Evolutionary conservation across 2,113 vertebrate species (phyloP), one percentile per base, ranked within the genome.

Genomic region (Zosterops japonicus): DNA sequence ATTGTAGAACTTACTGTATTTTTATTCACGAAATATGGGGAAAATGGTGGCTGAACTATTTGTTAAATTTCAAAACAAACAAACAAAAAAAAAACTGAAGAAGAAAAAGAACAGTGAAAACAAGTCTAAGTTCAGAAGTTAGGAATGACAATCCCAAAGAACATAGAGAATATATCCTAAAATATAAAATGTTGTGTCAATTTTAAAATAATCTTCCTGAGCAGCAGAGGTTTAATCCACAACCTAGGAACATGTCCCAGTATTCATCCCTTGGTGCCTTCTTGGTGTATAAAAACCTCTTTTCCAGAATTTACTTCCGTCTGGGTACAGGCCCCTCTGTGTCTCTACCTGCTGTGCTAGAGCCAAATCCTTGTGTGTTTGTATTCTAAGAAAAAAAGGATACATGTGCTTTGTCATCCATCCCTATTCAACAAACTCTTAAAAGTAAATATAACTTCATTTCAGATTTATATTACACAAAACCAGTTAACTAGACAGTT

Each of bases 221-320:
- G 22, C 19, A 80, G 15, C 28, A 83, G 35, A 61, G 4, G 3
- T 53, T 92, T 74, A 75, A 78, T 57, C 24, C 28, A 57, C 78
- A 75, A 35, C 16, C 11, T 44, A 16, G 6, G 11, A 79, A 8
- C 0, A 0, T n/a, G 31, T 44, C 42, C 41, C 49, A 33, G 3
- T 49, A 23, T 31, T 82, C 14, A 53, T 56, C 12, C 10, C 5
- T 57, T 7, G 3, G 4, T 50, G 14, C 21, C 4, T 69, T 64
- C 46, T 63, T 23, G 6, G 6, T 69, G 23, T 31, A 57, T 53
- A 61, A 89, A 39, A 12, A 23, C 12, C 6, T 69, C 8, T 90
- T 81, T 47, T 77, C 39, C 36, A 29, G 36, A 39, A 6, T 6
- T 57, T 41, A 6, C 13, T 87, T 93, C 16, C 46, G 19, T 83